Base-by-base conservation (phyloP, 1,140 invertebrate species). In the Sycophila sp. region DNA sequence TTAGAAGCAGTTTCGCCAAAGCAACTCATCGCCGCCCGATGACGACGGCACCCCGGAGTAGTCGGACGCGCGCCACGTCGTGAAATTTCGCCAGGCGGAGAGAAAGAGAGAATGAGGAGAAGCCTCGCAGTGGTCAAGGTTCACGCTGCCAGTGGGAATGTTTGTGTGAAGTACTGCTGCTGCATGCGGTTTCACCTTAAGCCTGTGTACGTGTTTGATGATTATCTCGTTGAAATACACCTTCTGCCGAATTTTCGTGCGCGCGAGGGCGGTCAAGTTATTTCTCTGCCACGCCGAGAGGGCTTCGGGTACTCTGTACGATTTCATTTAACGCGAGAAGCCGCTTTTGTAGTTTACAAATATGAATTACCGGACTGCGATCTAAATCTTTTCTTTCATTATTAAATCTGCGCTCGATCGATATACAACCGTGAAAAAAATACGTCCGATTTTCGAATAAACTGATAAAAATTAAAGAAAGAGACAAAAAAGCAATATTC, bases 151-250 rank as follows among this genome's bases (percentile, higher is more conserved):
- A 17, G n/a, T 42, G 17, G n/a, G 10, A 17, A 42, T 47, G 19
- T 11, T 22, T 8, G 17, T 45, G 24, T 4, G 1, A 17, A 22
- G 42, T 19, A 30, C 26, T 17, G 17, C 24, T 11, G 10, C 28
- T 26, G 13, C 19, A 17, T 19, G 17, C 19, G 17, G 15, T 28
- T 38, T 17, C 55, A 58, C 4, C 42, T 34, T 17, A 34, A 19
- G 42, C 10, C 15, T 45, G 19, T 40, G 11, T 47, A 51, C n/a
- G 24, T 47, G 49, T 42, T 69, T 15, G 42, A 69, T 60, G 15
- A 51, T 59, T 45, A 67, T 67, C 53, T 42, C 8, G 15, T n/a
- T 53, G 19, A 60, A 51, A 47, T 69, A 59, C 34, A 69, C 32
- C 17, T 36, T 3, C 40, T 32, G 30, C 56, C 55, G 56, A 53